Evolutionary conservation across 2,113 vertebrate species (phyloP).

Genomic region (Irena cyanogastra): DNA sequence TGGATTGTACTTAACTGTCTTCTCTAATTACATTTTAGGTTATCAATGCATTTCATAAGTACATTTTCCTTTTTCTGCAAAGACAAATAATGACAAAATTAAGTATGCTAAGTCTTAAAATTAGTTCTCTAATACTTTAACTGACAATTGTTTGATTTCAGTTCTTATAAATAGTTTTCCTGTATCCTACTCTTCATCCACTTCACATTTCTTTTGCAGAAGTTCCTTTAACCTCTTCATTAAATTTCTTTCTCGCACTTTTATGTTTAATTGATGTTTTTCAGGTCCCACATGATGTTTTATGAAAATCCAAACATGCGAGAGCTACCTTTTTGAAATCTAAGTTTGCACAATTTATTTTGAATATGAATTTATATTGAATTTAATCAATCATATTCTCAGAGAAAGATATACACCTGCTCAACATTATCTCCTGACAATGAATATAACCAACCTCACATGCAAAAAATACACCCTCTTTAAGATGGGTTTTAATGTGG

Average conservation of each 20-base stretch:
- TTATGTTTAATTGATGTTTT: not conserved
- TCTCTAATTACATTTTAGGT: not conserved
- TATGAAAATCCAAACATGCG: not conserved
- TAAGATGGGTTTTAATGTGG: fast-evolving
- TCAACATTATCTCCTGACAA: not conserved
- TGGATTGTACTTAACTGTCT: not conserved
- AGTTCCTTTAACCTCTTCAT: not conserved
- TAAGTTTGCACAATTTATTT: not conserved
- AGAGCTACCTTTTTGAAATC: not conserved
- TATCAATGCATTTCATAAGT: not conserved
- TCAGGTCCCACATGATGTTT: not conserved
- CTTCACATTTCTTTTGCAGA: not conserved
- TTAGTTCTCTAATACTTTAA: not conserved
- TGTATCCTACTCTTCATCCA: not conserved
- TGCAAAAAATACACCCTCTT: not conserved
- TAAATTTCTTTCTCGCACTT: not conserved
- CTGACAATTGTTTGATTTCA: not conserved
- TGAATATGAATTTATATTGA: too few relatives aligned
- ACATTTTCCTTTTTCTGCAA: not conserved
- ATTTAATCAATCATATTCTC: not conserved
- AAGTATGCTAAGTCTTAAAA: not conserved
- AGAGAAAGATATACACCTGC: not conserved
- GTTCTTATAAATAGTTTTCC: not conserved
- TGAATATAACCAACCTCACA: not conserved
- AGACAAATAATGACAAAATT: not conserved